Evolutionary conservation across 2,888 invertebrate genomes (phyloP), one percentile per base, ranked within the genome.

Genomic region (Tetropium fuscum): DNA sequence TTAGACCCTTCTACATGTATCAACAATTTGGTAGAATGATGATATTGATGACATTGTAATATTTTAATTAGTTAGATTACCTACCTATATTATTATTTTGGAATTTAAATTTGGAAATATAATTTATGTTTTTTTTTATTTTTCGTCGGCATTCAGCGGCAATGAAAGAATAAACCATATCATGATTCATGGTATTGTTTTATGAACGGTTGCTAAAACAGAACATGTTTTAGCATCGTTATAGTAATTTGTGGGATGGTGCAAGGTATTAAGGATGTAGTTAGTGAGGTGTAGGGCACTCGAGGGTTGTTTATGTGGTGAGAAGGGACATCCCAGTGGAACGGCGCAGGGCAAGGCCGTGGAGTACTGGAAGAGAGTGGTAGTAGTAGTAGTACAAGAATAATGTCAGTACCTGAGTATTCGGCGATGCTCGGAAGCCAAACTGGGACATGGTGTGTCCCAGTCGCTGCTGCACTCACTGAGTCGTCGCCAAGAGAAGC

Each of bases 371-470:
- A 44, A 44, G 15, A 56, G 22, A 18, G 20, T 22, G 34, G 44
- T 47, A 27, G 30, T 30, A 34, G 18, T 18, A 18, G 53, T n/a
- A 32, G 38, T 32, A n/a, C n/a, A n/a, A n/a, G n/a, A n/a, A n/a
- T n/a, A n/a, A 57, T 22, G 30, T 47, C 49, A 45, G 62, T 82
- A 87, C 87, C 87, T 87, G 87, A 82, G 85, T 86, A 83, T 83
- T 87, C 81, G 87, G 87, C 78, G 87, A 87, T 84, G 86, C 84
- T 83, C 87, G 83, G 81, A 87, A 86, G 80, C 86, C 86, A 85
- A 87, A 87, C 85, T 87, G 87, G 86, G 87, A 87, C 87, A 87
- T 86, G 85, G 80, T 87, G 85, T 83, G 84, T 83, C 84, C 84
- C 84, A 83, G 83, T 78, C 66, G 66, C 71, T 74, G 77, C 69